These are phyloP conservation scores for Drosophila nannoptera DNA, from an alignment of 1,140 invertebrate species.

Conservation along the genomic window DNA sequence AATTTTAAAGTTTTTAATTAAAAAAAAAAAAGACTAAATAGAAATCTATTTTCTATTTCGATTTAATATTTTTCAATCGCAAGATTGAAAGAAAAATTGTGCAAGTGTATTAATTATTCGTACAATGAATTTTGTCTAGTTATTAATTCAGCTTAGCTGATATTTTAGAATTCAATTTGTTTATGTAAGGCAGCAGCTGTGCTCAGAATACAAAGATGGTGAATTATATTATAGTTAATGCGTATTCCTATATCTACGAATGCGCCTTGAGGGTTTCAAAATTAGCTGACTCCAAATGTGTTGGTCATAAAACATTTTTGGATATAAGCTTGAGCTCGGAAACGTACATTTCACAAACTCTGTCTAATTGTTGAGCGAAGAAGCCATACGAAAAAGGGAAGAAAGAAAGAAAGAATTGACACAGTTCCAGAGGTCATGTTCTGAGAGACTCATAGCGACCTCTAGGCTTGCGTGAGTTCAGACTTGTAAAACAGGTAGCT, in stretches of 20 bases:
- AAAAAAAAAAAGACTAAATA: too few relatives aligned
- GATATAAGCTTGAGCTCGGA: too few relatives aligned
- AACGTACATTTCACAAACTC: background rate
- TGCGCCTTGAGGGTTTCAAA: too few relatives aligned
- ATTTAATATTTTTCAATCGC: too few relatives aligned
- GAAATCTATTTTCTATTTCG: too few relatives aligned
- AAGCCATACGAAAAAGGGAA: constrained; percentile 2
- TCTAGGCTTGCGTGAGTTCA: constrained; percentile 15
- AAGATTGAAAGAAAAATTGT: background rate
- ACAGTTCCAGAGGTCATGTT: background rate
- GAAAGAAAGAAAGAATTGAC: background rate
- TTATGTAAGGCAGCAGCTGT: background rate
- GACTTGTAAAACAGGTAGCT: constrained; percentile 12
- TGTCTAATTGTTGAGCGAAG: background rate
- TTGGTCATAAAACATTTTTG: too few relatives aligned
- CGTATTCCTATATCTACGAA: too few relatives aligned
- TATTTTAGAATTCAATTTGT: background rate
- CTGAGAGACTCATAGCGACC: background rate
- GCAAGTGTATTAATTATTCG: background rate
- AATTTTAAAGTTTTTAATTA: too few relatives aligned
- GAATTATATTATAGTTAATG: too few relatives aligned
- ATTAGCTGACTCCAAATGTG: too few relatives aligned
- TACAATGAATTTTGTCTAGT: background rate
- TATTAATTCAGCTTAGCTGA: constrained; percentile 1
- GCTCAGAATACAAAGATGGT: background rate